Base-by-base conservation (phyloP, 2,888 invertebrate species). In the Alloscopus bannaensis region DNA sequence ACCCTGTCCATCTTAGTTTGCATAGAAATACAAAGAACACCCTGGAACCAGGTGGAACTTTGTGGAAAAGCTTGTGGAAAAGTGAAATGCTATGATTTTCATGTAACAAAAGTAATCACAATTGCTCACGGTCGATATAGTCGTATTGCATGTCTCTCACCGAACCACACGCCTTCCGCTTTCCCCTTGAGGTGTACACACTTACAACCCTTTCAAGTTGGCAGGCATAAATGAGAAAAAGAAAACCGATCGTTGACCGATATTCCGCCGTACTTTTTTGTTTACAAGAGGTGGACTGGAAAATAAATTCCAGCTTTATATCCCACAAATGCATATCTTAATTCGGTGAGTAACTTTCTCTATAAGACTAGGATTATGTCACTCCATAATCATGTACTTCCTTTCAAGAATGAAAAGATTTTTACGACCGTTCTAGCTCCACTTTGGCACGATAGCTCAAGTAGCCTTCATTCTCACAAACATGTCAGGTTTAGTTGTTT, bases 111-210 rank as follows among this genome's bases (percentile, higher is more conserved):
- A n/a, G n/a, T n/a, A n/a, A n/a, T n/a, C n/a, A 47, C 47, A 6
- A n/a, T 50, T 65, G 20, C 28, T 40, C 52, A 62, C 52, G 71
- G 71, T 71, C 62, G 62, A 75, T 75, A 75, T 59, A 59, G n/a
- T 26, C 29, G 62, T n/a, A n/a, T 75, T 45, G 66, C 75, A 75
- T 75, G 75, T 59, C 75, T 42, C n/a, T n/a, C n/a, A n/a, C n/a
- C n/a, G n/a, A n/a, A 45, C 28, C 42, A 45, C 47, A 55, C 52
- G 29, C 26, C 20, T 71, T 62, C 26, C 31, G 45, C 29, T 70
- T 57, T n/a, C 28, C 42, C n/a, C 26, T 42, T 24, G 42, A 29
- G 3, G 18, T 28, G 18, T 59, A 22, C 36, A 3, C 4, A 8
- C 4, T 45, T 42, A n/a, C n/a, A n/a, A n/a, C 28, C 42, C n/a